Evolutionary conservation across 2,113 vertebrate genomes (phyloP).

Genomic region (Oreotrochilus melanogaster): DNA sequence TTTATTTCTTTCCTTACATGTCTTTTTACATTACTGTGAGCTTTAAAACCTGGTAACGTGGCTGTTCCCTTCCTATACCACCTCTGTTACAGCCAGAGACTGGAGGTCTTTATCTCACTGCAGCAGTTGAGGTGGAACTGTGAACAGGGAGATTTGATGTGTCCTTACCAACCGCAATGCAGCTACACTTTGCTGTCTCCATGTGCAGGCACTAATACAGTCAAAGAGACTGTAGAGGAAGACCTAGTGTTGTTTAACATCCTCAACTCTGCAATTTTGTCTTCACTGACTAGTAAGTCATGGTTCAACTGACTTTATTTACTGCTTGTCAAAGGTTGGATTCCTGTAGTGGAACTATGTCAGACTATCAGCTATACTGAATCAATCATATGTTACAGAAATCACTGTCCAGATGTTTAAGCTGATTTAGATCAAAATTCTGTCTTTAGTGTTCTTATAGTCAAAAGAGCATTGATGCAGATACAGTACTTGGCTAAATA

Average conservation of each 20-base stretch:
- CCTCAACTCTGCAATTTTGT: background rate
- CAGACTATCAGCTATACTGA: background rate
- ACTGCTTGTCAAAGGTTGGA: background rate
- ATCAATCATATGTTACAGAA: background rate
- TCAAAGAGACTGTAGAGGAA: background rate
- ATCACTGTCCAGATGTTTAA: background rate
- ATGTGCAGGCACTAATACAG: background rate
- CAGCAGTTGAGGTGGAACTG: background rate
- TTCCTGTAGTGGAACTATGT: background rate
- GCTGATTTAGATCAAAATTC: background rate
- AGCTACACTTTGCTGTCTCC: background rate
- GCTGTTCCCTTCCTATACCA: background rate
- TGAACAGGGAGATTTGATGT: background rate
- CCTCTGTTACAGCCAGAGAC: fast-evolving
- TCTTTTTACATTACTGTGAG: background rate
- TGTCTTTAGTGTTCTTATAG: background rate
- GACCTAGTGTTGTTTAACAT: background rate
- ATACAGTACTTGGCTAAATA: background rate
- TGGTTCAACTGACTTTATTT: background rate
- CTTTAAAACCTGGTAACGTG: background rate
- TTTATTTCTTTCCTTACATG: background rate
- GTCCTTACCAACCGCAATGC: background rate
- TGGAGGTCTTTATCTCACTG: background rate
- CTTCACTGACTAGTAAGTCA: background rate
- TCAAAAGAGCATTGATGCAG: background rate